Base-by-base conservation (phyloP, 2,113 vertebrate genomes). In the Eublepharis macularius region DNA sequence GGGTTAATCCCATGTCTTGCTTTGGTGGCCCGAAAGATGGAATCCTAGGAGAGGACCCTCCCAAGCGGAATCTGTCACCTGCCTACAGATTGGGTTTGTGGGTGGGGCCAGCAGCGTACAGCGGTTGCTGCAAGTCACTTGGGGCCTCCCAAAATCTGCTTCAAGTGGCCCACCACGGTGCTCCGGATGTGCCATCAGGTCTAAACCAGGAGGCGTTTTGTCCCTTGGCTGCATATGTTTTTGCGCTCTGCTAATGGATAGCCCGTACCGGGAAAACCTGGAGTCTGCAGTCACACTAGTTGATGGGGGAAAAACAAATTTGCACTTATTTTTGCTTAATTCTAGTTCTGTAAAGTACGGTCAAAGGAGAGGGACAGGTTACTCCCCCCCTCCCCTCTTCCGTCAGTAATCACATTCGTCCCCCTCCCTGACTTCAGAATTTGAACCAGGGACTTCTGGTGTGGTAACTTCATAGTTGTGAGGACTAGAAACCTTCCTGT, bases 21-120 rank as follows among this genome's bases (percentile, higher is more conserved):
- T 2, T 0, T 66, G 65, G 6, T 12, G 32, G 29, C n/a, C 29
- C 6, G 41, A 13, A 29, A 12, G 41, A 32, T 13, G 72, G 6
- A 5, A 13, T 45, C 24, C 1, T 74, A 11, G 70, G 36, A 24
- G 12, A 26, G 36, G 26, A 41, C 70, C 21, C 69, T 41, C 36
- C 19, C 39, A 29, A 21, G 39, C 36, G 3, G 12, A 1, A 43
- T 73, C 39, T 43, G 72, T 12, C 39, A 29, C 39, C 72, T 6
- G 39, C 1, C 24, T 1, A n/a, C n/a, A n/a, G n/a, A n/a, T n/a
- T n/a, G 41, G 2, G 11, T 32, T 68, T 4, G 24, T 24, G 1
- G 9, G 24, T 29, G 17, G 69, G 19, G 19, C 21, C 34, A 39
- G 68, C 2, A 70, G 11, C 14, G 5, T 17, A 74, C 41, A 14